phyloP scores from a whole-genome alignment of 1,140 invertebrate genomes.

The Papilio machaon region DNA sequence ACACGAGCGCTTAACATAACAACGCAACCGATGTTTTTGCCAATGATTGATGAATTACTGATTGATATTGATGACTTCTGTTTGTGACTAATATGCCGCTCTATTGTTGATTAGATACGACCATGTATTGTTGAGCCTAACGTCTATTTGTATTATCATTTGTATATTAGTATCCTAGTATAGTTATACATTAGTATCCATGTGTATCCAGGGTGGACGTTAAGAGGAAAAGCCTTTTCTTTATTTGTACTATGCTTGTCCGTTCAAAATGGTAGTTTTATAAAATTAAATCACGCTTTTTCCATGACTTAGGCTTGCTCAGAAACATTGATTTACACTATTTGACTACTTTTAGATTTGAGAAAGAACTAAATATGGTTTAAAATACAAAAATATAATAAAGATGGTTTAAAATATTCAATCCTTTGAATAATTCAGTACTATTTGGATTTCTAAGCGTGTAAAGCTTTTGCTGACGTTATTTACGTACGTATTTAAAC shows the following conservation, averaged over 20 bases:
- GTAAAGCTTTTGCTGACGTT: neutral
- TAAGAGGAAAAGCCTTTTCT: no score
- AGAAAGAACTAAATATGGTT: no score
- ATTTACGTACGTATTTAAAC: neutral
- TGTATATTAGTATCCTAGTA: neutral
- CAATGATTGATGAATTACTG: slow-evolving; percentile 12
- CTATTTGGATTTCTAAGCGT: neutral
- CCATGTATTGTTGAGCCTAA: neutral
- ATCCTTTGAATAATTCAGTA: neutral
- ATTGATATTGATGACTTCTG: slow-evolving; percentile 21
- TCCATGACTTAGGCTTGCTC: no score
- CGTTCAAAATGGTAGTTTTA: no score
- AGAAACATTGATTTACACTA: no score
- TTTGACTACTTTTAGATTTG: no score
- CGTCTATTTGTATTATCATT: neutral
- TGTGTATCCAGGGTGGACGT: no score
- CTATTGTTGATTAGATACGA: slow-evolving; percentile 24
- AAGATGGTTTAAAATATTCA: neutral
- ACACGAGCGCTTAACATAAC: neutral
- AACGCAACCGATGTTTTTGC: slow-evolving; percentile 17
- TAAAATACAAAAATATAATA: no score
- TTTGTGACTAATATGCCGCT: slow-evolving; percentile 9
- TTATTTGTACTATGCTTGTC: no score
- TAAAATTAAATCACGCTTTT: no score
- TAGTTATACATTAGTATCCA: no score